Evolutionary conservation across 2,888 invertebrate species (phyloP), one percentile per base, ranked within the genome.

Genomic region (Gerris lacustris): DNA sequence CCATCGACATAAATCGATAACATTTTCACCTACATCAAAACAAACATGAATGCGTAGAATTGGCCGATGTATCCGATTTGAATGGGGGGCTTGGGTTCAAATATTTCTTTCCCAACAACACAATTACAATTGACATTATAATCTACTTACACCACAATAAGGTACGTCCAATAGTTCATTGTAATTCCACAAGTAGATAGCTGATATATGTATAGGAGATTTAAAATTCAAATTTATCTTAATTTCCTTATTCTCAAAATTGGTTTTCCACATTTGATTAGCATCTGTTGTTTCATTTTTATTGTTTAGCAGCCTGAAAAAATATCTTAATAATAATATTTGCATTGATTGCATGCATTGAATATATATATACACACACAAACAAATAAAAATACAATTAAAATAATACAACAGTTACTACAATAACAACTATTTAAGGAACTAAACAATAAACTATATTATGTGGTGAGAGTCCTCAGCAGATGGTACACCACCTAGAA

Each of bases 131-230:
- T 63, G n/a, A 55, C 31, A 31, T 31, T 31, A 1, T 31, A 67
- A 66, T 43, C 83, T 81, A 76, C 84, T 83, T 69, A 84, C 87
- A 68, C 88, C 88, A 66, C 84, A 84, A 77, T 87, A 87, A 17
- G 87, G 84, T 45, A 84, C 78, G 75, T 91, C 91, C 76, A 87
- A 83, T 75, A 85, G 87, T 71, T 86, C 87, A 79, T 92, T 92
- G 81, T 91, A 92, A 81, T 92, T 92, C 92, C 92, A 92, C 67
- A 92, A 77, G 68, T 88, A 84, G 44, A 92, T 67, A 17, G 76
- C 77, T 45, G 77, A 77, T 44, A 78, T 75, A 71, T 76, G 76
- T 6, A 77, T 75, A 6, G 77, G 75, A n/a, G 75, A 73, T 45
- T 73, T 72, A 70, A 79, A 77, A 63, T 70, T 73, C 47, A 80